Evolutionary conservation across 30 jellyfish, hydroid and myxozoan genomes (phyloP).

Genomic region (Hydractinia symbiolongicarpus): DNA sequence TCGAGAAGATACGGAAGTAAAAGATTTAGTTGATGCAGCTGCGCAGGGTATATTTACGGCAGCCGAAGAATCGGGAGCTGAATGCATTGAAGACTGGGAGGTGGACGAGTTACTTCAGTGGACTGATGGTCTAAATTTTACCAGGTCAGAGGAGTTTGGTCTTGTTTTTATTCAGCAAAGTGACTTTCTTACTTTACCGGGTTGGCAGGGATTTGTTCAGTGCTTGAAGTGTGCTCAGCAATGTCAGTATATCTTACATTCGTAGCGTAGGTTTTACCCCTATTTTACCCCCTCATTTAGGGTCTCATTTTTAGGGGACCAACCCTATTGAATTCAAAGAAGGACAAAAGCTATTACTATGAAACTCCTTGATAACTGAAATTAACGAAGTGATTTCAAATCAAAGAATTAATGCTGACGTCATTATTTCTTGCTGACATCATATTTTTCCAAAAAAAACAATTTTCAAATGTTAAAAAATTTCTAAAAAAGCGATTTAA

Average conservation of each 20-base stretch:
- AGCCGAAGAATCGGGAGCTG: slow-evolving; percentile 34
- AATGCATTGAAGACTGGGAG: slow-evolving; percentile 77
- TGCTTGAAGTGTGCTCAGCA: neutral
- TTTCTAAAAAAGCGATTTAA: too few species aligned
- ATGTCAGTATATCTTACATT: neutral
- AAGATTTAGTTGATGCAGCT: slow-evolving; percentile 53
- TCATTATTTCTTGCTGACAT: too few species aligned
- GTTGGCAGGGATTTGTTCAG: too few species aligned
- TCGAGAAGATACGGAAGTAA: slow-evolving; percentile 10
- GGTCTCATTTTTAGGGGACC: too few species aligned
- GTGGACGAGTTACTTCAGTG: slow-evolving; percentile 78
- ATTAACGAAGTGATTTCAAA: too few species aligned
- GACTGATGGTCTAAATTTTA: slow-evolving; percentile 75
- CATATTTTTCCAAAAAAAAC: too few species aligned
- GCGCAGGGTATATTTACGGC: slow-evolving; percentile 42
- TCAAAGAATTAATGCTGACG: too few species aligned
- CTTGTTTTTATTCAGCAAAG: neutral
- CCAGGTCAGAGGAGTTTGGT: slow-evolving; percentile 28
- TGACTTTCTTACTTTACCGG: neutral
- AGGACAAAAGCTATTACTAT: too few species aligned
- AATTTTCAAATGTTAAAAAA: too few species aligned
- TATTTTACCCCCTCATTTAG: too few species aligned
- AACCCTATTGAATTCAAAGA: too few species aligned
- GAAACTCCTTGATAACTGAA: too few species aligned
- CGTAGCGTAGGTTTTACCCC: neutral